These are phyloP conservation scores for Conus canariensis DNA, from an alignment of 2,888 invertebrate genomes.

Conservation along the genomic window DNA sequence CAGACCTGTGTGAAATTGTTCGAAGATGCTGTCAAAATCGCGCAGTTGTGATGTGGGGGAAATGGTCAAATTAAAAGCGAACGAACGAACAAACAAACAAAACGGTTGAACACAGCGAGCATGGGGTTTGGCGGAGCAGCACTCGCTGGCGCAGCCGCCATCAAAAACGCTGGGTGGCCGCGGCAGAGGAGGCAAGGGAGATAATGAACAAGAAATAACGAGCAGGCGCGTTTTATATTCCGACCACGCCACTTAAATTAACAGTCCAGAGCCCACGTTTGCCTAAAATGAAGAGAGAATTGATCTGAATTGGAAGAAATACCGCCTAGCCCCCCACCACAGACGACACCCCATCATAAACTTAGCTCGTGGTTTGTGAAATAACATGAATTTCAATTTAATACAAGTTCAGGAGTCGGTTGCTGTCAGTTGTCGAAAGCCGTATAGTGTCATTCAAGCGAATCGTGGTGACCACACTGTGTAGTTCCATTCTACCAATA, in stretches of 20 bases:
- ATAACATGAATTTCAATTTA: no score
- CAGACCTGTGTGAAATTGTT: not conserved
- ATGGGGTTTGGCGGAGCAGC: not conserved
- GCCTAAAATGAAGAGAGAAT: no score
- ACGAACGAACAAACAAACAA: no score
- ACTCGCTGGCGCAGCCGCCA: conserved; percentile 5
- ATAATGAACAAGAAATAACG: not conserved
- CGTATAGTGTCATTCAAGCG: no score
- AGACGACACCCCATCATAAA: not conserved
- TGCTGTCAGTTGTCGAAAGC: no score
- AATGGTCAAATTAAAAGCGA: not conserved
- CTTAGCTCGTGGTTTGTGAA: not conserved
- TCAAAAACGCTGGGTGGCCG: not conserved
- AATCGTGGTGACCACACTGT: no score
- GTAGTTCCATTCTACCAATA: no score
- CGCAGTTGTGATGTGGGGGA: not conserved
- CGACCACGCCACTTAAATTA: no score
- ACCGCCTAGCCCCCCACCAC: not conserved
- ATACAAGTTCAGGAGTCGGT: no score
- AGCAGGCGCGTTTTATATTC: not conserved
- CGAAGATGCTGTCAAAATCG: not conserved
- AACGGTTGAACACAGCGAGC: not conserved
- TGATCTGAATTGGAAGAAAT: no score
- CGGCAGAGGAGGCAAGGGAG: not conserved
- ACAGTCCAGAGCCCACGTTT: no score